Conservation (phyloP, 2,797 vertebrate species). For the Argentina silus region DNA sequence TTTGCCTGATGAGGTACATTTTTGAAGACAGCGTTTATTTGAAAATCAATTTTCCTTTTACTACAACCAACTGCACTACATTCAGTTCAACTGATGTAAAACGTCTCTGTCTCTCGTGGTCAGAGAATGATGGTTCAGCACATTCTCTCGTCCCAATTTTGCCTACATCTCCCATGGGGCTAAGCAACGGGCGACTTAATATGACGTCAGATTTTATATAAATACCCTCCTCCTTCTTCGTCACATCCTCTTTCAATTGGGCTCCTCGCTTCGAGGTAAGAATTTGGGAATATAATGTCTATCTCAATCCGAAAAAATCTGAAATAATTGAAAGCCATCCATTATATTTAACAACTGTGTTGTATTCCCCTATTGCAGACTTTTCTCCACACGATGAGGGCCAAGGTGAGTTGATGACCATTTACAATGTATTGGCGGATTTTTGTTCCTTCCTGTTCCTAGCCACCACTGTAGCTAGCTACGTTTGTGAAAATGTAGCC, state of each 20-base stretch:
- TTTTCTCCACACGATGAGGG: constrained; percentile 87
- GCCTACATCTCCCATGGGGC: constrained; percentile 73
- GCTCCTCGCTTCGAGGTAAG: constrained; percentile 82
- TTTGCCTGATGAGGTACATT: neutral
- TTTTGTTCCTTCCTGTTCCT: neutral
- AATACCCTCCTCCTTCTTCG: constrained; percentile 42
- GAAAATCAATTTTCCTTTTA: neutral
- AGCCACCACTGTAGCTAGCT: neutral
- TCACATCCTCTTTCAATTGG: constrained; percentile 71
- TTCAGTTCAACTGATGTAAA: neutral
- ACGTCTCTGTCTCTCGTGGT: neutral
- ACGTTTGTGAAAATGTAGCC: neutral
- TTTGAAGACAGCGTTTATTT: neutral
- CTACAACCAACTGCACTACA: no score
- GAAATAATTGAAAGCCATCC: constrained; percentile 57
- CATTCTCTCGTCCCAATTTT: neutral
- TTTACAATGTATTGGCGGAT: rapidly evolving
- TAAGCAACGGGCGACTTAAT: neutral
- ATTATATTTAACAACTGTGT: neutral
- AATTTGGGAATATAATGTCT: rapidly evolving
- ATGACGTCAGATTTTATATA: constrained; percentile 70
- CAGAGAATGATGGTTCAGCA: neutral
- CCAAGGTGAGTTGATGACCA: constrained; percentile 81
- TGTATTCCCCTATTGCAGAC: constrained; percentile 63
- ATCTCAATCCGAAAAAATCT: constrained; percentile 72